Conservation (phyloP, 2,888 invertebrate species). For the Atethmia centrago region DNA sequence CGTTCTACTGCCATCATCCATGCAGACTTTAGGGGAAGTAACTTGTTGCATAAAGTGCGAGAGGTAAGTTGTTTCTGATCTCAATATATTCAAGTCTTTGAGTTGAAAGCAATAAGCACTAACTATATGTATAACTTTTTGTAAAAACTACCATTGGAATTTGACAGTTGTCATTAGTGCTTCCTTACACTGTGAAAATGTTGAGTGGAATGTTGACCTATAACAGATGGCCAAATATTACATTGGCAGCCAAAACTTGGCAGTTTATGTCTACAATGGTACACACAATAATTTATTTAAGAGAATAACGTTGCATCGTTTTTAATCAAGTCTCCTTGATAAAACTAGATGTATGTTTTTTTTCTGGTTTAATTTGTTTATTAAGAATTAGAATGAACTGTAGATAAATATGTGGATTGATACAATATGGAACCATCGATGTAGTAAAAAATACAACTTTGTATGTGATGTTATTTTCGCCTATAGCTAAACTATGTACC, state of each 20-base stretch:
- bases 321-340: not conserved
- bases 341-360: too few species aligned
- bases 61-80: conserved; percentile 57
- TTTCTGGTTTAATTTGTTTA: too few species aligned
- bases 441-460: too few species aligned
- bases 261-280: not conserved
- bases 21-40: conserved; percentile 71
- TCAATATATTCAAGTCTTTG: not conserved
- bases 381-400: too few species aligned
- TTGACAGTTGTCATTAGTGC: not conserved
- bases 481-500: too few species aligned
- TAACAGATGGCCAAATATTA: not conserved
- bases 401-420: too few species aligned
- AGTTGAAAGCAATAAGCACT: too few species aligned
- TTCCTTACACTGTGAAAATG: not conserved
- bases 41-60: conserved; percentile 65
- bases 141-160: not conserved
- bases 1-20: conserved; percentile 66
- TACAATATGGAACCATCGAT: too few species aligned
- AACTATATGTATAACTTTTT: not conserved
- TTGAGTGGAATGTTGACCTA: not conserved
- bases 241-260: conserved; percentile 10
- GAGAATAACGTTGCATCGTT: not conserved
- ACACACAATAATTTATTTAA: not conserved
- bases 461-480: too few species aligned